Percentiles rank a stretch among this genome's conserved stretches.
phyloP scores from a whole-genome alignment of 2,888 invertebrate genomes.

The Tubulanus polymorphus region DNA sequence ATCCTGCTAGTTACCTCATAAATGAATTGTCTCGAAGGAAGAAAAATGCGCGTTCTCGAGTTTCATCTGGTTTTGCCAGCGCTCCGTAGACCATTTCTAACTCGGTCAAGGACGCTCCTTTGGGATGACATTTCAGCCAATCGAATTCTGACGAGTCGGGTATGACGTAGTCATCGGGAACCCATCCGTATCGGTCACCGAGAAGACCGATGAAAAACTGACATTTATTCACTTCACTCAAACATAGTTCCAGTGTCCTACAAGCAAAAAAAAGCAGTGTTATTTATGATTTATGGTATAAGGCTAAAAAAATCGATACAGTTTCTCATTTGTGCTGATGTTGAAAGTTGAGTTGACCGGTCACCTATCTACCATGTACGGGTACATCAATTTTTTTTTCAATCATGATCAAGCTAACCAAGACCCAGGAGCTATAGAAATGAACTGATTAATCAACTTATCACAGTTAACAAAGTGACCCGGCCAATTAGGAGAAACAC shows the following conservation, averaged over 20 bases:
- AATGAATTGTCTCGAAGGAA: conserved; percentile 50
- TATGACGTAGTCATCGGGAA: conserved; percentile 38
- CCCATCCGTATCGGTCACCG: conserved; percentile 54
- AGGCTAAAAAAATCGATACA: too few species aligned
- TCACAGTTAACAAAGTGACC: too few species aligned
- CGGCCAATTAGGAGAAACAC: too few species aligned
- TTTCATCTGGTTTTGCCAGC: conserved; percentile 26
- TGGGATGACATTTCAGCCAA: conserved; percentile 48
- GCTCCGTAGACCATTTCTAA: conserved; percentile 52
- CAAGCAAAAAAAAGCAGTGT: conserved; percentile 9
- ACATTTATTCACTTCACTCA: conserved; percentile 50
- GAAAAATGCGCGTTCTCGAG: conserved; percentile 47
- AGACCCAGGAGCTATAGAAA: too few species aligned
- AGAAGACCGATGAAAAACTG: conserved; percentile 54
- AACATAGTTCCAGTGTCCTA: conserved; percentile 53
- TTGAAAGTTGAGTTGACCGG: too few species aligned
- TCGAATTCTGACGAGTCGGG: conserved; percentile 44
- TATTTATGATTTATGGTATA: too few species aligned
- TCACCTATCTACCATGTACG: too few species aligned
- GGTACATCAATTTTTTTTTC: too few species aligned
- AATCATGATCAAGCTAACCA: too few species aligned
- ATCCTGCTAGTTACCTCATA: too few species aligned
- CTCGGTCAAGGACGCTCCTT: conserved; percentile 53
- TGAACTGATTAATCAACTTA: too few species aligned
- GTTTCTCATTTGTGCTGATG: too few species aligned